Evolutionary conservation across 1,140 invertebrate species (phyloP), one percentile per base, ranked within the genome.

Genomic region (Euschistus heros): DNA sequence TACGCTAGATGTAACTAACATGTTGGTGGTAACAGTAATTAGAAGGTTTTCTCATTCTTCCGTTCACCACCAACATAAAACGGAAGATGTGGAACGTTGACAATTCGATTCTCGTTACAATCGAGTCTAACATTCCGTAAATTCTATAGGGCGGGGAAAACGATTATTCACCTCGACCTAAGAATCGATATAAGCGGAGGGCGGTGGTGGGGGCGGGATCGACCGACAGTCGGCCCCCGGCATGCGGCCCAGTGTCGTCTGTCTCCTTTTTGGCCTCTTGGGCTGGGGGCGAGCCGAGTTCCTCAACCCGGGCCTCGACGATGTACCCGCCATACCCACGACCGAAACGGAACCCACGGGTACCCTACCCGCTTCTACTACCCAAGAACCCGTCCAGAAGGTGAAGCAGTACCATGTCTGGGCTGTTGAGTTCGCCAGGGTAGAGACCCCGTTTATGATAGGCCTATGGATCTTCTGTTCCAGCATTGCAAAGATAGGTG

Each of bases 381-480:
- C 33, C 61, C 20, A 17, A 10, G 27, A 15, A 15, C 14, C 26
- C 66, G n/a, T 14, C 13, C 24, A 52, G 46, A 22, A 72, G 50
- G 52, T 64, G 26, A 76, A 79, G 60, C 71, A 83, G 59, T 87
- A 89, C 72, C 84, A 86, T 27, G 82, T 96, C 50, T 84, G 87
- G 18, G 83, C 82, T 17, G 86, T 94, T 67, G 91, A 95, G 68
- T 95, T 95, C 75, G 83, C 84, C 66, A 78, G 89, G 27, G 92
- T 96, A 0, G 89, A 94, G 75, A 90, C 89, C 3, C 92, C 93
- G 0, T 94, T 95, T 75, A 85, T 96, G 68, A 95, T 97, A 67
- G 89, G 90, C 13, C 78, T 95, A 65, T 97, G 94, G 94, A 94
- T 97, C 71, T 87, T 97, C 70, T 91, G 91, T 70, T 92, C 92